Conservation (phyloP, 2,113 vertebrate species). For the Podilymbus podiceps region DNA sequence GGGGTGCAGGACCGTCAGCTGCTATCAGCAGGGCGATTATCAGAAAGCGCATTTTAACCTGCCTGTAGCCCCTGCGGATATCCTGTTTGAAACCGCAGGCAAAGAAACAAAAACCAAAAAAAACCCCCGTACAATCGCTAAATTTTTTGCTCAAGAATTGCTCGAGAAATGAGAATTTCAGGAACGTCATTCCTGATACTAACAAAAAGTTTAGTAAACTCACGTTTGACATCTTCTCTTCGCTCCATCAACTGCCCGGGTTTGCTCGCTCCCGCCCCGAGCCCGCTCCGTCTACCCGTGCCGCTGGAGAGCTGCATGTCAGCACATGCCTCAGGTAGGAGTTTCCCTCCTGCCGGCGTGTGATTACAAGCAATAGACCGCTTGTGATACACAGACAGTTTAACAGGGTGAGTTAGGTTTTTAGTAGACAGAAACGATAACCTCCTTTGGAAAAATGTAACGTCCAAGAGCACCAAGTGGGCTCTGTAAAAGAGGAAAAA, state of each 20-base stretch:
- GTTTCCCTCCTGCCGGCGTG: conserved; percentile 24
- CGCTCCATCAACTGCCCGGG: background rate
- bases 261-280: background rate
- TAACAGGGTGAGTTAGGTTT: background rate
- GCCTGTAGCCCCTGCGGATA: background rate
- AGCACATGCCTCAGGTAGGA: conserved; percentile 36
- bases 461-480: background rate
- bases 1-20: background rate
- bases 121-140: accelerated
- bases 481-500: background rate
- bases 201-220: background rate
- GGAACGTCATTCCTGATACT: background rate
- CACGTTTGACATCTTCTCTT: background rate
- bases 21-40: background rate
- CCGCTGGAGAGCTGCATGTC: conserved; percentile 12
- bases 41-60: background rate
- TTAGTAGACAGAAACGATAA: background rate
- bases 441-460: background rate
- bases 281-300: background rate
- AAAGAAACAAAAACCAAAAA: no score
- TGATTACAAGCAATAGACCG: background rate
- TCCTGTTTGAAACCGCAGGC: background rate
- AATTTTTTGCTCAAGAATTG: background rate
- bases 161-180: background rate
- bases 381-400: background rate